Percentiles rank a stretch among this genome's conserved stretches.
Conservation (phyloP, 2,797 vertebrate genomes). For the Acrossocheilus fasciatus region DNA sequence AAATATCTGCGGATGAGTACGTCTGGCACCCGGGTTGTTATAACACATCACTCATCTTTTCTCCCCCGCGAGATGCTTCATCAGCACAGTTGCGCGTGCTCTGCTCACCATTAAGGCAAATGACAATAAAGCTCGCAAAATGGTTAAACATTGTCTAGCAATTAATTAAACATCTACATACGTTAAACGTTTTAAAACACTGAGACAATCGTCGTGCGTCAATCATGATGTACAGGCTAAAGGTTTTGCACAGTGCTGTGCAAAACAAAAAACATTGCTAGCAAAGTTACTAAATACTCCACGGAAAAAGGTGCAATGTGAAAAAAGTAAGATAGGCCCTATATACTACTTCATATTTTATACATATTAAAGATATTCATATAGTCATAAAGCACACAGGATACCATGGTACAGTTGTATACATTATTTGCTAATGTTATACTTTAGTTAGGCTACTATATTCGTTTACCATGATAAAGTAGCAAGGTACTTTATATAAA, state of each 20-base stretch:
- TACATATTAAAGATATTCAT: background rate
- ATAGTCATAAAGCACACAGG: background rate
- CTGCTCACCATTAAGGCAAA: background rate
- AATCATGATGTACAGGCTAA: background rate
- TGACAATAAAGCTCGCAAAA: background rate
- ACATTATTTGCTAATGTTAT: background rate
- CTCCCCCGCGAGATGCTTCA: background rate
- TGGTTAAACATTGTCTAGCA: background rate
- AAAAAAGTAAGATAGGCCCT: background rate
- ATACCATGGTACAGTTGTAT: background rate
- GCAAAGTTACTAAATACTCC: background rate
- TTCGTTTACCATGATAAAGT: background rate
- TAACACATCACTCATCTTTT: background rate
- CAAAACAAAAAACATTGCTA: background rate
- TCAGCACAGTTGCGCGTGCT: background rate
- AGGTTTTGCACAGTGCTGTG: background rate
- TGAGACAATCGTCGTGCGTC: background rate
- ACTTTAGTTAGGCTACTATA: background rate
- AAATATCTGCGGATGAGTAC: background rate
- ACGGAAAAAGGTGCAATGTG: background rate
- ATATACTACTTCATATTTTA: background rate
- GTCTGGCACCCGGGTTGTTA: background rate
- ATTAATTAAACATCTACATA: background rate
- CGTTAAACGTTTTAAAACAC: background rate
- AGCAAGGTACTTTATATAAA: background rate